Base-by-base conservation (phyloP, 2,888 invertebrate genomes). In the Mantis religiosa region DNA sequence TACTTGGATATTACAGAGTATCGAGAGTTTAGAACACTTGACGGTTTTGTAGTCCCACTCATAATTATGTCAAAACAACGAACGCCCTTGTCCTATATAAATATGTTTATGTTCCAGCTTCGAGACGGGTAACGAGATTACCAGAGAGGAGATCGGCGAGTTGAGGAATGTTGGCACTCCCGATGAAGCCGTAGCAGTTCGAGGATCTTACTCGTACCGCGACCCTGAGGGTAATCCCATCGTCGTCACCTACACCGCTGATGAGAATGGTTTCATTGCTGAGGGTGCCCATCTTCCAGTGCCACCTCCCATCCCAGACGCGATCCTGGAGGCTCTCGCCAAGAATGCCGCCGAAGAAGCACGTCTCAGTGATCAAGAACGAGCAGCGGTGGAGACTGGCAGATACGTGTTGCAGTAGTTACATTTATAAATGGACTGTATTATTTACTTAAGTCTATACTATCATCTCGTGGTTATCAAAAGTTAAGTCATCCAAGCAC, bases 101-200 rank as follows among this genome's bases (percentile, higher is more conserved):
- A 41, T 82, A 3, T 28, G 7, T 9, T 28, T 83, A 1, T 83
- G 83, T 87, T 82, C 6, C 87, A 90, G 90, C 83, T 90, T 89
- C 86, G 90, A 90, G 88, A 90, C 90, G n/a, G 90, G 90, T 15
- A 90, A 90, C 87, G 88, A 88, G 83, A 90, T 90, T 84, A 82
- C 87, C 20, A 84, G 88, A 15, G 89, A 90, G 84, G 90, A 90
- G 83, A 88, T 87, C 30, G 87, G 90, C n/a, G 89, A 89, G 47
- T 82, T 90, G n/a, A 84, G 30, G 83, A 89, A 90, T 83, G 85
- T 83, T 25, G 90, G 90, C 15, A 84, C 89, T 12, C 85, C 89
- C 54, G 85, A 88, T 9, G 90, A 90, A 83, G 85, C 82, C 1
- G 47, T 85, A 14, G 87, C 86, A 14, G 90, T 90, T 47, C 87